Conservation (phyloP, 2,113 vertebrate species). For the Zosterops pallidus region DNA sequence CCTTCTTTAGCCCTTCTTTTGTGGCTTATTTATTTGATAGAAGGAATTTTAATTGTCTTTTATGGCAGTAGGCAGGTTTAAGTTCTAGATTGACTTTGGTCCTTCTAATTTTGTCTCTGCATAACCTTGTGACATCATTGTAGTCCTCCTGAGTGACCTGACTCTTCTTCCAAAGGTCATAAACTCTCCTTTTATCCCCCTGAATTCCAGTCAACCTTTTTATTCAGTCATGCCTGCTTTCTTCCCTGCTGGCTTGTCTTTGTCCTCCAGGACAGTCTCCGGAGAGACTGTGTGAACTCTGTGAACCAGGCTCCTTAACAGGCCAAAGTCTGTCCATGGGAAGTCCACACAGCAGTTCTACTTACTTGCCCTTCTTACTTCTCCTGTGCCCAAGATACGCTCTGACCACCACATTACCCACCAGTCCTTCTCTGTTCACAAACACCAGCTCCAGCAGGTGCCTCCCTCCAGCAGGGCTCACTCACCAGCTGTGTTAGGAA, state of each 20-base stretch:
- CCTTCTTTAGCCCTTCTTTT: not conserved
- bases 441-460: not conserved
- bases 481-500: not conserved
- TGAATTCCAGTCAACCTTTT: not conserved
- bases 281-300: not conserved
- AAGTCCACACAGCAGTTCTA: rapidly evolving
- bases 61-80: not conserved
- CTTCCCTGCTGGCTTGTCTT: not conserved
- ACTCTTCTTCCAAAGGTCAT: not conserved
- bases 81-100: not conserved
- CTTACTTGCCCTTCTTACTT: not conserved
- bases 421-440: not conserved
- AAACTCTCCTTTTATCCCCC: not conserved
- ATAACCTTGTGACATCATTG: not conserved
- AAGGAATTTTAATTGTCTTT: not conserved
- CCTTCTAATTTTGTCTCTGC: not conserved
- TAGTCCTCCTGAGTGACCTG: not conserved
- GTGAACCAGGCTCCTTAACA: not conserved
- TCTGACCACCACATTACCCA: not conserved
- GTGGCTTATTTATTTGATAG: not conserved
- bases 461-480: not conserved
- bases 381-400: not conserved
- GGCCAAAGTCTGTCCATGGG: not conserved
- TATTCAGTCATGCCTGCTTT: not conserved
- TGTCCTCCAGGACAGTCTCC: not conserved